phyloP scores from a whole-genome alignment of 2,888 invertebrate species.

The Polydesmus complanatus region DNA sequence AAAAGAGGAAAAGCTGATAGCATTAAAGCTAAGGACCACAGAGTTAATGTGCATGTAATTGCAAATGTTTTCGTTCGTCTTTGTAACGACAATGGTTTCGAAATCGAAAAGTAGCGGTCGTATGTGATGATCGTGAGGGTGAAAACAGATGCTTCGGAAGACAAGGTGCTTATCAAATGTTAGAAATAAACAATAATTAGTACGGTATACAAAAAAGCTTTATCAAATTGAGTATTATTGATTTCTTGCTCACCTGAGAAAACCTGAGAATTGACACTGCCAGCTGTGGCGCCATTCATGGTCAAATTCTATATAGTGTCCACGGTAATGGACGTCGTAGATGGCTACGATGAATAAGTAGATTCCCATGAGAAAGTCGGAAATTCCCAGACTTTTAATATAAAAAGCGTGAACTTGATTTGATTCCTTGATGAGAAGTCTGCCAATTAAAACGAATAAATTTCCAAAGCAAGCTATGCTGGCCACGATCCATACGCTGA shows the following conservation, averaged over 20 bases:
- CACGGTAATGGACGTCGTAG: slow-evolving; percentile 40
- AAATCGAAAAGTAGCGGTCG: slow-evolving; percentile 46
- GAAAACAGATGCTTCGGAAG: slow-evolving; percentile 47
- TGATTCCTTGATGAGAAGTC: slow-evolving; percentile 22
- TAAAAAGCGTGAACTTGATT: slow-evolving; percentile 43
- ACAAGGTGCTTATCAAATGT: slow-evolving; percentile 46
- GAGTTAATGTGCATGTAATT: slow-evolving; percentile 34
- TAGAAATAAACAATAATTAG: slow-evolving; percentile 17
- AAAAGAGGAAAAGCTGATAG: slow-evolving; percentile 40
- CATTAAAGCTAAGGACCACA: slow-evolving; percentile 39
- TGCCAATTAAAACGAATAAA: slow-evolving; percentile 21
- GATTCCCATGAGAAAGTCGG: slow-evolving; percentile 48
- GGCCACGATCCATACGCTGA: slow-evolving; percentile 35
- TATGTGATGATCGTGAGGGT: slow-evolving; percentile 45
- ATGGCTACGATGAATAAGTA: slow-evolving; percentile 45
- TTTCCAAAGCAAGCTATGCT: slow-evolving; percentile 25
- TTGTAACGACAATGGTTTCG: slow-evolving; percentile 40
- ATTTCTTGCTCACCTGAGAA: slow-evolving; percentile 23
- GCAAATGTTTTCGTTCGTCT: slow-evolving; percentile 35
- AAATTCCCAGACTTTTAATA: slow-evolving; percentile 45
- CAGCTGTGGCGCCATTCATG: slow-evolving; percentile 43
- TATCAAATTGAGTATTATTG: slow-evolving; percentile 2
- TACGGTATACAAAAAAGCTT: neutral
- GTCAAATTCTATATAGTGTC: slow-evolving; percentile 43
- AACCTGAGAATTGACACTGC: slow-evolving; percentile 43